phyloP scores from a whole-genome alignment of 1,140 invertebrate genomes.

The Sycobia sp. region DNA sequence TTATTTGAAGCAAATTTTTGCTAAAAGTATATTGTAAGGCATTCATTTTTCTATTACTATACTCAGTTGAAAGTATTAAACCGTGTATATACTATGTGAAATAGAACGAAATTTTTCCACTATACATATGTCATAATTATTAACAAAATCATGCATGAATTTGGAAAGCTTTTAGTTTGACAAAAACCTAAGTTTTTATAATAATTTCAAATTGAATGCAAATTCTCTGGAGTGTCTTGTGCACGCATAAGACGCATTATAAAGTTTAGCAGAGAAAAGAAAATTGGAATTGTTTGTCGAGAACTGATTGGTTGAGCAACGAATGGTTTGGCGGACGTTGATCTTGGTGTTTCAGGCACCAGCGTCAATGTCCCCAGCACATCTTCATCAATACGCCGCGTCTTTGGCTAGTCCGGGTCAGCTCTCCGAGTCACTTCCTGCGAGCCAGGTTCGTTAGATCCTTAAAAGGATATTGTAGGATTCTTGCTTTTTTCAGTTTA shows the following conservation, averaged over 20 bases:
- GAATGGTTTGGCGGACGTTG: conserved; percentile 35
- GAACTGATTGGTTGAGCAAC: conserved; percentile 25
- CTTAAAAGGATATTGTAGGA: conserved; percentile 20
- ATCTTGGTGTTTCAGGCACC: conserved; percentile 71
- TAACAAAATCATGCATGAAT: conserved; percentile 28
- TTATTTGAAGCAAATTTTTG: too few species aligned
- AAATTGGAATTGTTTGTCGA: conserved; percentile 28
- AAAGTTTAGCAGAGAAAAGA: background rate
- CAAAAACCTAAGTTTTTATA: conserved; percentile 18
- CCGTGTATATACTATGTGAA: too few species aligned
- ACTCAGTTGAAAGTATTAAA: too few species aligned
- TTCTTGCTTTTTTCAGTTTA: conserved; percentile 24
- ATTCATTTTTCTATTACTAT: background rate
- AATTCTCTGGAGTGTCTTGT: conserved; percentile 8
- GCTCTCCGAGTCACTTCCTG: conserved; percentile 77
- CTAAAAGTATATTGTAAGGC: background rate
- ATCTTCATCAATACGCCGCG: conserved; percentile 78
- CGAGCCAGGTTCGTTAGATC: conserved; percentile 74
- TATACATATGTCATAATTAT: conserved; percentile 1
- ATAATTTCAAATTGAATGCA: background rate
- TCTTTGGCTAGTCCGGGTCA: conserved; percentile 69
- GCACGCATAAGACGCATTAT: too few species aligned
- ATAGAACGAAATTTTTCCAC: conserved; percentile 9
- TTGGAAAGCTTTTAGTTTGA: conserved; percentile 29
- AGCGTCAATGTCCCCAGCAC: conserved; percentile 85